phyloP scores from a whole-genome alignment of 92 coral and sea anemone genomes.

The Metridium senile region DNA sequence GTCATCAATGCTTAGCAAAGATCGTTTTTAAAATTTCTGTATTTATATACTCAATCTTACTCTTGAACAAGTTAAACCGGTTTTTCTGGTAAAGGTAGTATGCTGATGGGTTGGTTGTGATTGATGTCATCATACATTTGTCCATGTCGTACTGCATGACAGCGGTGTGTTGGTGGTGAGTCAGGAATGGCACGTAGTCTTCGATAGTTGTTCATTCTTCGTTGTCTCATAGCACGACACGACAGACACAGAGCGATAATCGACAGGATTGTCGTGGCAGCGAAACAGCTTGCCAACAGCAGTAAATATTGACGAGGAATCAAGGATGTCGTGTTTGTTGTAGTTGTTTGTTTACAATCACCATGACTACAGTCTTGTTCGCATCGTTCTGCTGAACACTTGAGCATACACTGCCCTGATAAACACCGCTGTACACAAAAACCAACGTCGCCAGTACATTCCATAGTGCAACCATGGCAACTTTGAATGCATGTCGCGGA shows the following conservation, averaged over 20 bases:
- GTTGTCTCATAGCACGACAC: slow-evolving; percentile 23
- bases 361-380: slow-evolving; percentile 45
- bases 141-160: slow-evolving; percentile 34
- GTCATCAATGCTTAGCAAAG: too few species aligned
- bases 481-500: slow-evolving; percentile 72
- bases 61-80: background rate
- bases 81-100: slow-evolving; percentile 24
- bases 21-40: too few species aligned
- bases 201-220: slow-evolving; percentile 19
- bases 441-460: slow-evolving; percentile 79
- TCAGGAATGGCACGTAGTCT: slow-evolving; percentile 17
- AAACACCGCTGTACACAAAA: slow-evolving; percentile 81
- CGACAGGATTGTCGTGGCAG: slow-evolving; percentile 49
- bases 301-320: slow-evolving; percentile 37
- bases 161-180: background rate
- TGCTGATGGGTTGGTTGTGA: slow-evolving; percentile 20
- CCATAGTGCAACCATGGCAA: slow-evolving; percentile 84
- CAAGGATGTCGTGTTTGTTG: slow-evolving; percentile 1
- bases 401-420: slow-evolving; percentile 66
- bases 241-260: slow-evolving; percentile 42
- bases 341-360: slow-evolving; percentile 27
- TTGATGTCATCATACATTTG: slow-evolving; percentile 2
- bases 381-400: slow-evolving; percentile 64
- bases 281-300: slow-evolving; percentile 60
- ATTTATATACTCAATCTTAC: background rate